phyloP scores from a whole-genome alignment of 2,113 vertebrate species.

The Anolis sagrei region DNA sequence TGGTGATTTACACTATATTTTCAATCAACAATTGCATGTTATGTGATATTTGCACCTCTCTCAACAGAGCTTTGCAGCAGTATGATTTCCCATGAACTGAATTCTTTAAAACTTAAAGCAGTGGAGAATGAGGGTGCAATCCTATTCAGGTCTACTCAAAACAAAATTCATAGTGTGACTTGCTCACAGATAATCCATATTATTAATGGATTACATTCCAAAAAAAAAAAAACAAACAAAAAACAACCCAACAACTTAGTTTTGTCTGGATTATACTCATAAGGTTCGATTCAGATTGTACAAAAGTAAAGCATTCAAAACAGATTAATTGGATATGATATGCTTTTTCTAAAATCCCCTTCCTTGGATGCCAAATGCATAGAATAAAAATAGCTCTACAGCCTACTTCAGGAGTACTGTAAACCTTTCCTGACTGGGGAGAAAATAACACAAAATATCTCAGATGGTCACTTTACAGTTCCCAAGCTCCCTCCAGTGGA shows the following conservation, averaged over 20 bases:
- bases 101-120: not conserved
- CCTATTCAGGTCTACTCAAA: not conserved
- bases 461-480: not conserved
- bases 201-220: not conserved
- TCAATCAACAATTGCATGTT: not conserved
- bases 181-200: not conserved
- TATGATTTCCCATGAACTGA: not conserved
- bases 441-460: not conserved
- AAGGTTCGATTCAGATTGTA: not conserved
- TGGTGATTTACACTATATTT: not conserved
- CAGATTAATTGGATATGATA: not conserved
- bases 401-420: not conserved
- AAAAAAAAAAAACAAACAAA: no score
- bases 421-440: not conserved
- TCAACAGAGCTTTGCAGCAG: not conserved
- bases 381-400: not conserved
- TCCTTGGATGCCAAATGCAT: not conserved
- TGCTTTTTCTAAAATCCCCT: no score
- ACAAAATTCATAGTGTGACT: not conserved
- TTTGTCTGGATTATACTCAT: not conserved
- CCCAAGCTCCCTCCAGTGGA: conserved; percentile 9
- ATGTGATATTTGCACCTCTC: not conserved
- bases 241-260: no score
- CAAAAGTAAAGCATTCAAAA: not conserved
- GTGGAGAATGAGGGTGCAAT: not conserved